Conservation (phyloP, 2,113 vertebrate genomes). For the Xiphias gladius region DNA sequence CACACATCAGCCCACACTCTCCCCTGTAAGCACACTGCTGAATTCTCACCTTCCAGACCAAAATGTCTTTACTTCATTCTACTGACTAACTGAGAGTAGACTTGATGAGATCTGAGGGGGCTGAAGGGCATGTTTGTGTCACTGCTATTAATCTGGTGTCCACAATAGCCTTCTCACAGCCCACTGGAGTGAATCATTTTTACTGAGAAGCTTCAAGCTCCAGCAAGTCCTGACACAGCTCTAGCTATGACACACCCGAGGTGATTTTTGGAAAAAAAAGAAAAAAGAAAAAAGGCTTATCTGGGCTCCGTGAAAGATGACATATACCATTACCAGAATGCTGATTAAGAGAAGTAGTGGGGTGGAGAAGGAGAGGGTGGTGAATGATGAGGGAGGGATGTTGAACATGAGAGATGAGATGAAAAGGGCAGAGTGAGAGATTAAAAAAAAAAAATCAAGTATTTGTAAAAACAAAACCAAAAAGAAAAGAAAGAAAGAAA, state of each 20-base stretch:
- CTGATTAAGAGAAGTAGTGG: constrained; percentile 16
- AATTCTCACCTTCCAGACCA: constrained; percentile 14
- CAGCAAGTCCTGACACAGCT: constrained; percentile 33
- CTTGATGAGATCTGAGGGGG: constrained; percentile 51
- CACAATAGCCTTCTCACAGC: constrained; percentile 68
- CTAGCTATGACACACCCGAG: constrained; percentile 17
- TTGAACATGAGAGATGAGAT: constrained; percentile 7
- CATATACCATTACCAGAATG: constrained; percentile 18
- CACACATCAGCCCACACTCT: neutral
- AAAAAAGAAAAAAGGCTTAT: neutral
- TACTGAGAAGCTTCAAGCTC: constrained; percentile 46
- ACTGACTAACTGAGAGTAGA: constrained; percentile 37
- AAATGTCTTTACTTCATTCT: constrained; percentile 38
- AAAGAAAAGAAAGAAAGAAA: neutral
- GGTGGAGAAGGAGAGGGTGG: neutral
- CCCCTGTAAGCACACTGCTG: neutral
- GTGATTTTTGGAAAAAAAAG: constrained; percentile 15
- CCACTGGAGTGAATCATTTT: constrained; percentile 69
- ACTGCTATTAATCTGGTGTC: constrained; percentile 64
- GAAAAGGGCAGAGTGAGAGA: neutral
- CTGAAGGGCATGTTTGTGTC: constrained; percentile 54
- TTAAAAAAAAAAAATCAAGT: neutral
- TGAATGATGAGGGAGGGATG: neutral
- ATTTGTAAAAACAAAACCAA: neutral
- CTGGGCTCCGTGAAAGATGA: constrained; percentile 8